Base-by-base conservation (phyloP, 1,140 invertebrate genomes). In the Branchinecta lindahli region DNA sequence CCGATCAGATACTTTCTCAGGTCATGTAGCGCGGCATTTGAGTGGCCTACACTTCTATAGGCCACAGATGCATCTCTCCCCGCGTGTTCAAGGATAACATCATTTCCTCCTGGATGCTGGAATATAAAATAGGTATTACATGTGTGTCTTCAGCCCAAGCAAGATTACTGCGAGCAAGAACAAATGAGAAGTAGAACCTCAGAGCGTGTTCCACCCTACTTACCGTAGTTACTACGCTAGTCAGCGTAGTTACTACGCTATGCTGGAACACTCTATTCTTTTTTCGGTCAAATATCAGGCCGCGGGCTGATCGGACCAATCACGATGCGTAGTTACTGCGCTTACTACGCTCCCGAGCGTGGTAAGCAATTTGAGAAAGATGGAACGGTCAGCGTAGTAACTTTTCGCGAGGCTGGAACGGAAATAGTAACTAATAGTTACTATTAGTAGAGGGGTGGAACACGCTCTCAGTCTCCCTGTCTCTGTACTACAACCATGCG, bases 41-140 rank as follows among this genome's bases (percentile, higher is more conserved):
- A 87, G 74, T 94, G 91, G 0, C 91, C 91, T 0, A 87, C 85
- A 20, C 89, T 86, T 33, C 87, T 80, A 78, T 94, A 94, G 0
- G 91, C 87, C 0, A 90, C 79, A 3, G 89, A 93, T 0, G 89
- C 91, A 77, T 96, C 93, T 7, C 86, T 81, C 1, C 93, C 93
- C 0, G 90, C 91, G 76, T 92, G 85, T 74, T 95, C 92, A 72
- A 92, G 75, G 47, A 95, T 83, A 0, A 94, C 82, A 44, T 94
- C 91, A 3, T 83, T 82, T 6, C 92, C 92, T 45, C 92, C 92
- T 0, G 92, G 91, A 81, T 95, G 92, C 81, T 88, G 78, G 77
- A 73, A 70, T 33, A 75, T 73, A 74, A 75, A 73, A 70, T 69
- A 46, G 71, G 20, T 69, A 72, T 15, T 61, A 20, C 18, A 61